Evolutionary conservation across 2,113 vertebrate genomes (phyloP), one percentile per base, ranked within the genome.

Genomic region (Cavia porcellus): DNA sequence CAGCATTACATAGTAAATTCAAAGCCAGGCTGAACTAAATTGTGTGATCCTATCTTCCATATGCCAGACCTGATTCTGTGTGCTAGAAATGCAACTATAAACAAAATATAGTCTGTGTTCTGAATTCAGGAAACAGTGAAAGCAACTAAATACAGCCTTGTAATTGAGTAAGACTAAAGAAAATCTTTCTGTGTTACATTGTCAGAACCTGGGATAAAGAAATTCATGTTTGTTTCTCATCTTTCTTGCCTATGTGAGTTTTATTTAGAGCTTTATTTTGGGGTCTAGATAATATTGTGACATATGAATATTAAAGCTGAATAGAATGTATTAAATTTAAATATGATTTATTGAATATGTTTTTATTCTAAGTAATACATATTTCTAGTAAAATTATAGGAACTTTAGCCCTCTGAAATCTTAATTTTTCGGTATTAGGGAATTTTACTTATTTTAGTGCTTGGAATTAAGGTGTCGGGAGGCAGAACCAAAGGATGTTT

Each of bases 231-330:
- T 61, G 2, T 92, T 25, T 95, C 4, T 87, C n/a, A 68, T 20
- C 45, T 88, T 79, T 47, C 35, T 93, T 91, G 24, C 62, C 30
- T 79, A 10, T 72, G 45, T 62, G 66, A 61, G 80, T 85, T 95
- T 93, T 82, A n/a, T 64, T 94, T 92, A 45, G 72, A 22, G 3
- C 72, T 96, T 88, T 86, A 87, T 92, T 92, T 86, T 52, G 68
- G 19, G 35, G 72, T 92, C 25, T 42, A 92, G 9, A 94, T 61
- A 83, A 90, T 8, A 32, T 86, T 42, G 7, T 80, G 64, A n/a
- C 55, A 42, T 92, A 59, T 45, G 89, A 84, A 61, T 89, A 89
- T 66, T 97, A 94, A 84, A 85, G 28, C n/a, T 64, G 91, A 96
- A 85, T 85, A 50, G 42, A 57, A 77, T 89, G 38, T 92, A 81